Evolutionary conservation across 2,888 invertebrate genomes (phyloP).

Genomic region (Acanthococcus lagerstroemiae): DNA sequence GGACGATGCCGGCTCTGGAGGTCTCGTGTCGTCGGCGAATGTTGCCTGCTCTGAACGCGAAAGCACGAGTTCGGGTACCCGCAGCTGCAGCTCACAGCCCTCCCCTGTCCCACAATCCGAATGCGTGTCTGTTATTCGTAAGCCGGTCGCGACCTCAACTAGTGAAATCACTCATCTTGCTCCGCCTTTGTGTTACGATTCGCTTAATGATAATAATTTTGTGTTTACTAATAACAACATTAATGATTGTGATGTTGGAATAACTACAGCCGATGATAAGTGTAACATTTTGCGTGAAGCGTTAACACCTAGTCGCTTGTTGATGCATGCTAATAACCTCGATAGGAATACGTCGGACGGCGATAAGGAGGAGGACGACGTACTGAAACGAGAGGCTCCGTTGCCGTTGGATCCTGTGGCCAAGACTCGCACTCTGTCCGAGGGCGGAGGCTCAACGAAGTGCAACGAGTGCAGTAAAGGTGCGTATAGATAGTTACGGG

Average conservation of each 20-base stretch:
- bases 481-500: not conserved
- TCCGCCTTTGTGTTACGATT: not conserved
- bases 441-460: not conserved
- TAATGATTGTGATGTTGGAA: constrained; percentile 2
- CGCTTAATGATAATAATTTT: not conserved
- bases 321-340: constrained; percentile 29
- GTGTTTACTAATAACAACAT: not conserved
- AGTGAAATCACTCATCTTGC: not conserved
- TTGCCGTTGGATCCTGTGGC: not conserved
- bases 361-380: constrained; percentile 10
- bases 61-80: not conserved
- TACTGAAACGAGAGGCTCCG: constrained; percentile 4
- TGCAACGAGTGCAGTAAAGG: constrained; percentile 4
- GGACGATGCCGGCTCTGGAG: too few species aligned
- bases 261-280: constrained; percentile 14
- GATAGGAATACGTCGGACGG: constrained; percentile 22
- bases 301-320: constrained; percentile 29
- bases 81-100: too few species aligned
- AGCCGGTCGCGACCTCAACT: not conserved
- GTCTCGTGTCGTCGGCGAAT: not conserved
- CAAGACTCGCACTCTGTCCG: constrained; percentile 5
- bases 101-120: not conserved
- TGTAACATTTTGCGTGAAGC: constrained; percentile 23
- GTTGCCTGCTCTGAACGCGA: not conserved
- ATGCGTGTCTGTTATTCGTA: not conserved